A percentile compares a stretch with the other conserved stretches of the same genome.
Conservation (phyloP, 2,113 vertebrate species). For the Apodemus sylvaticus region DNA sequence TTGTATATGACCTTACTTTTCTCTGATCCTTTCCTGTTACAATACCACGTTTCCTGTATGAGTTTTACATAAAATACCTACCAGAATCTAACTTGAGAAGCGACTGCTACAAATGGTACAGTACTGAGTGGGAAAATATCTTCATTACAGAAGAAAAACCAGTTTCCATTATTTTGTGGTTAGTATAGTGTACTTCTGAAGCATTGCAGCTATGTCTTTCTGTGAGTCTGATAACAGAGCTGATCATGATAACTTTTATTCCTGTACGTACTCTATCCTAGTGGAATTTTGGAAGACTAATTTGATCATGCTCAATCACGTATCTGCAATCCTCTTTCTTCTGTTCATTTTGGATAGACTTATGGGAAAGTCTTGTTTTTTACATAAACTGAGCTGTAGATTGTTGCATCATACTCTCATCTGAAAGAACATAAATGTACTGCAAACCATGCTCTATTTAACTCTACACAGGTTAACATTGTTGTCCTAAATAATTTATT, state of each 20-base stretch:
- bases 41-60: not conserved
- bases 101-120: not conserved
- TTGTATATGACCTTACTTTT: not conserved
- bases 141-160: not conserved
- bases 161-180: not conserved
- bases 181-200: not conserved
- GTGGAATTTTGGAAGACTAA: not conserved
- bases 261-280: not conserved
- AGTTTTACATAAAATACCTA: constrained; percentile 15
- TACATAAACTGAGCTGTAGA: too few species aligned
- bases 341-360: not conserved
- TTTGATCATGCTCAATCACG: not conserved
- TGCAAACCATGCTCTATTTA: not conserved
- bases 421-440: not conserved
- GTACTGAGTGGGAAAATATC: not conserved
- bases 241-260: not conserved
- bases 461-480: not conserved
- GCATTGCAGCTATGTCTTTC: not conserved
- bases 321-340: not conserved
- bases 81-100: not conserved
- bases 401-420: not conserved
- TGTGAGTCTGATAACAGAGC: not conserved
- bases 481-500: not conserved
- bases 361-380: not conserved
- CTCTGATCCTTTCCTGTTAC: not conserved